These are phyloP conservation scores for Octomys mimax DNA, from an alignment of 2,797 vertebrate species.

Conservation along the genomic window DNA sequence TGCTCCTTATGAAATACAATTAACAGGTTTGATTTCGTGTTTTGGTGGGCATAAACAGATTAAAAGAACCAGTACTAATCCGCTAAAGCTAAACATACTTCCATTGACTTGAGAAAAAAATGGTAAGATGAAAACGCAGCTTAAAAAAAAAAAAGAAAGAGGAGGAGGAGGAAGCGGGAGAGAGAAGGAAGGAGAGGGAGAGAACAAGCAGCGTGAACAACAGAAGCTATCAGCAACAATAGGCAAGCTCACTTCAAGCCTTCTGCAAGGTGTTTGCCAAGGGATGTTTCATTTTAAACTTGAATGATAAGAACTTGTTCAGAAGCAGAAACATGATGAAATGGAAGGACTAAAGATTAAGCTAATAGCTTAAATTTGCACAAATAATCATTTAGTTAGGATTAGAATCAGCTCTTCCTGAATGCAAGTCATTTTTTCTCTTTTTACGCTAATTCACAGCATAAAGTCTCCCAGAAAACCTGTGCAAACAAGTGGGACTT, in stretches of 20 bases:
- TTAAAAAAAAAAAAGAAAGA: too few relatives aligned
- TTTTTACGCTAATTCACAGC: neutral
- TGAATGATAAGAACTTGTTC: neutral
- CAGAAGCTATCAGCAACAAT: neutral
- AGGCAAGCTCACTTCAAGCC: neutral
- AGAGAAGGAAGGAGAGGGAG: rapidly evolving
- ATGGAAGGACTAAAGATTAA: neutral
- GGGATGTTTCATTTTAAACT: neutral
- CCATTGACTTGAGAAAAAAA: neutral
- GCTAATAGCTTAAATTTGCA: neutral
- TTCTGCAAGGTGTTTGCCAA: neutral
- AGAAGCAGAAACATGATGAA: neutral
- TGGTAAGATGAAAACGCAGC: neutral
- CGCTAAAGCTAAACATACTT: neutral
- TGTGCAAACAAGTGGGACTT: neutral
- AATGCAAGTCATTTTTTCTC: neutral
- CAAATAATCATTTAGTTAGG: neutral
- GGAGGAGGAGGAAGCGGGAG: rapidly evolving
- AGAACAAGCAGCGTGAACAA: neutral
- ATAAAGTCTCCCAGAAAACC: neutral
- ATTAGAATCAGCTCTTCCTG: neutral
- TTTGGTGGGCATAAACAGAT: neutral
- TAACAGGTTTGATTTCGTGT: neutral
- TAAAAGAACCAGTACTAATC: neutral
- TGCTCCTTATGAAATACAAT: neutral